Evolutionary conservation across 2,888 invertebrate species (phyloP).

Genomic region (Anoplius nigerrimus): DNA sequence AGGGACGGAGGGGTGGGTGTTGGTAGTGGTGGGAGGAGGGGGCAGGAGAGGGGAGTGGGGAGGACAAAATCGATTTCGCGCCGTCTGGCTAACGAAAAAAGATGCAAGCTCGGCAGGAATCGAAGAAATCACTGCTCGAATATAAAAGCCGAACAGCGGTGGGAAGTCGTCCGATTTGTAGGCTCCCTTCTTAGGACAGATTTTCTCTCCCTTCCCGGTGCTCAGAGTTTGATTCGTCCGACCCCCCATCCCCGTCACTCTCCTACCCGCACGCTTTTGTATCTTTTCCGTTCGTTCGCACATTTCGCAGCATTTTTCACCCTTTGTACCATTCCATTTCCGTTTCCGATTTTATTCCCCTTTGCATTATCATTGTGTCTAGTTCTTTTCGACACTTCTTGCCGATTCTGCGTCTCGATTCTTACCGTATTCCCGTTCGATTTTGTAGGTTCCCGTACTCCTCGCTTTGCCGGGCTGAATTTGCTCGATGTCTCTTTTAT

Average conservation of each 20-base stretch:
- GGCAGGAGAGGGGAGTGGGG: neutral
- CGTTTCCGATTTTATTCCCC: no score
- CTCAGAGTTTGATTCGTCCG: neutral
- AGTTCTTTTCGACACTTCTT: no score
- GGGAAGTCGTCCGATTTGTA: constrained; percentile 1
- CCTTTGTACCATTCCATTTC: no score
- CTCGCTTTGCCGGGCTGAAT: no score
- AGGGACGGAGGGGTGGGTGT: neutral
- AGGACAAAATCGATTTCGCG: neutral
- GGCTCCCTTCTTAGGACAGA: neutral
- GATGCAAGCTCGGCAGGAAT: constrained; percentile 1
- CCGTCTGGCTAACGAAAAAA: neutral
- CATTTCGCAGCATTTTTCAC: no score
- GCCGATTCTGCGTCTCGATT: no score
- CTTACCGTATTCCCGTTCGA: no score
- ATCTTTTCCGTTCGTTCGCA: neutral
- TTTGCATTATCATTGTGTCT: no score
- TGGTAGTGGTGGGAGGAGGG: no score
- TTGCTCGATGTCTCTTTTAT: no score
- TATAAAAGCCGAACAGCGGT: neutral
- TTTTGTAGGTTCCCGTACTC: no score
- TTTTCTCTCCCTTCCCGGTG: neutral
- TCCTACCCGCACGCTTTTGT: neutral
- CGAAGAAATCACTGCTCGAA: constrained; percentile 3
- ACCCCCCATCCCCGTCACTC: neutral